A percentile compares a stretch with the other conserved stretches of the same genome.
phyloP scores from a whole-genome alignment of 2,113 vertebrate genomes.

The Trichomycterus rosablanca region DNA sequence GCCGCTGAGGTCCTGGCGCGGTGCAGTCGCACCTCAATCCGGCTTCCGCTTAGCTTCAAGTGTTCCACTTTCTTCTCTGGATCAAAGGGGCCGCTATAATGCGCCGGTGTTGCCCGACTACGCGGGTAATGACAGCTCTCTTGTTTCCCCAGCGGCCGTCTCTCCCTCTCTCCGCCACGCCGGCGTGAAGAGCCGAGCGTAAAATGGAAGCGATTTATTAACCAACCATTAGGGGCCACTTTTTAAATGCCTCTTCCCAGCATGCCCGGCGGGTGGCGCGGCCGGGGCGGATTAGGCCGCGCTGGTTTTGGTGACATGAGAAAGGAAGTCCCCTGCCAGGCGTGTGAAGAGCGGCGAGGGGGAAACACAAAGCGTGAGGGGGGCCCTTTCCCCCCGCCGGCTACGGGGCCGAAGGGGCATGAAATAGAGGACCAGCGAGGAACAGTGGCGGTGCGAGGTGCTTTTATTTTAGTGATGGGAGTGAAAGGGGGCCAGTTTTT shows the following conservation, averaged over 20 bases:
- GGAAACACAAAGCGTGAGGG: slow-evolving; percentile 73
- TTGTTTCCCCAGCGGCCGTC: slow-evolving; percentile 1
- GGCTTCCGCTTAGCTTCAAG: background rate
- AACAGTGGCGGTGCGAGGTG: slow-evolving; percentile 78
- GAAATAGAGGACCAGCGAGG: slow-evolving; percentile 79
- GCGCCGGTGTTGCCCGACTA: slow-evolving; percentile 3
- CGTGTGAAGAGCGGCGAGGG: slow-evolving; percentile 71
- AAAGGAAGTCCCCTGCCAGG: slow-evolving; percentile 77
- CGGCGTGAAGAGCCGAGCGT: slow-evolving; percentile 68
- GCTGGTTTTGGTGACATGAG: slow-evolving; percentile 79
- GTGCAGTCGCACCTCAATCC: background rate
- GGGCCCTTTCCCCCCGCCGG: slow-evolving; percentile 68
- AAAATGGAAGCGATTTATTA: slow-evolving; percentile 79
- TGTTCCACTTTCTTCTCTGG: slow-evolving; percentile 3
- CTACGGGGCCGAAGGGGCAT: slow-evolving; percentile 74
- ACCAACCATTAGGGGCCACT: slow-evolving; percentile 74
- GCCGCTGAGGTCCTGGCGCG: slow-evolving; percentile 29
- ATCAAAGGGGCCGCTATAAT: slow-evolving; percentile 2
- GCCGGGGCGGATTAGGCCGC: slow-evolving; percentile 73
- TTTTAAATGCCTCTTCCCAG: slow-evolving; percentile 71
- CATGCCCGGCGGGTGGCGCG: slow-evolving; percentile 65
- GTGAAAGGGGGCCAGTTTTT: no score
- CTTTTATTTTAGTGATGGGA: no score
- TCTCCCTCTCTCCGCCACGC: slow-evolving; percentile 50
- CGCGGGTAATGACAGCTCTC: slow-evolving; percentile 20